Conservation (phyloP, 2,113 vertebrate genomes). For the Bufo bufo region DNA sequence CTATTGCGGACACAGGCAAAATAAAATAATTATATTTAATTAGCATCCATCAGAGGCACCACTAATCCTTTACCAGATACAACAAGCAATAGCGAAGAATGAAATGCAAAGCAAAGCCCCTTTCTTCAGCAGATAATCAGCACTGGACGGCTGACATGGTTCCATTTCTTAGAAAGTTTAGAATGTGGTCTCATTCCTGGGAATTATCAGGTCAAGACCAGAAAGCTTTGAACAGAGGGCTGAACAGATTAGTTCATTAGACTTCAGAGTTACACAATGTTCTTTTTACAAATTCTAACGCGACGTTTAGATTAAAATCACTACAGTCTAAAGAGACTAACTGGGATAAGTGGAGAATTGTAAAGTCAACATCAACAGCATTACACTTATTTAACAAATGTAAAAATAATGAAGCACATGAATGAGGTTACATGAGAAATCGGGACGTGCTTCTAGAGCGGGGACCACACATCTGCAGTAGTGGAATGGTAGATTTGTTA, state of each 20-base stretch:
- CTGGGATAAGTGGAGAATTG: neutral
- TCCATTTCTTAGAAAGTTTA: constrained; percentile 45
- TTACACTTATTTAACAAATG: constrained; percentile 15
- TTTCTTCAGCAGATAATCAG: constrained; percentile 42
- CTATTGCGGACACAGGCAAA: neutral
- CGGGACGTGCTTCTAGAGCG: neutral
- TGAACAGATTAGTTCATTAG: constrained; percentile 47
- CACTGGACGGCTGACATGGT: constrained; percentile 20
- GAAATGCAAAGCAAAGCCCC: constrained; percentile 16
- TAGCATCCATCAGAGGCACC: neutral
- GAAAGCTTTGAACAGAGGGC: constrained; percentile 20
- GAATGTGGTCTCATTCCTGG: constrained; percentile 37
- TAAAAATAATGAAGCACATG: neutral
- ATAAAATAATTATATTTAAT: constrained; percentile 24
- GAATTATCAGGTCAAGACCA: constrained; percentile 53
- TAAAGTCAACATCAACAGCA: constrained; percentile 33
- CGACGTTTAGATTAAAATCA: constrained; percentile 34
- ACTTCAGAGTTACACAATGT: neutral
- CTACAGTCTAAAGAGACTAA: constrained; percentile 31
- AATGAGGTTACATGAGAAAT: neutral
- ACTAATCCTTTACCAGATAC: constrained; percentile 8
- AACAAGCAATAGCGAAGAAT: constrained; percentile 27
- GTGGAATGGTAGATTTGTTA: neutral
- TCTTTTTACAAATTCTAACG: constrained; percentile 18
- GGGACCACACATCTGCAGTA: neutral